phyloP scores from a whole-genome alignment of 2,797 vertebrate species.

The Sternarchorhynchus goeldii region DNA sequence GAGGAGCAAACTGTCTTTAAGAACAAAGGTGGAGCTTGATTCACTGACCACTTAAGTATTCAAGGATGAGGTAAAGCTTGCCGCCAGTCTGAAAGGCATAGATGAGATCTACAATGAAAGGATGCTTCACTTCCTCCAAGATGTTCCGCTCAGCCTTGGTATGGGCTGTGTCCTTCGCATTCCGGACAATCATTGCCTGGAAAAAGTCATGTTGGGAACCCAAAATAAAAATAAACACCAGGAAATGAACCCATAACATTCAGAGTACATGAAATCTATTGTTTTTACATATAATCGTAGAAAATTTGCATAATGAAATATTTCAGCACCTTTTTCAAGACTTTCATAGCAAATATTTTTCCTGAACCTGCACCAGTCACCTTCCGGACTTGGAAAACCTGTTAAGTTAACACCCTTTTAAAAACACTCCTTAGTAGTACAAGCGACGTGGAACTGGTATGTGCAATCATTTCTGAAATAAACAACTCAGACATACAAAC shows the following conservation, averaged over 20 bases:
- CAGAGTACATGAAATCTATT: not conserved
- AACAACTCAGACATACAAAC: not conserved
- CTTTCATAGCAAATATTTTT: conserved; percentile 99
- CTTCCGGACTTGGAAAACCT: conserved; percentile 99
- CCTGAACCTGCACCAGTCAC: conserved; percentile 89
- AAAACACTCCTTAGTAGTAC: not conserved
- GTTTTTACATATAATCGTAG: not conserved
- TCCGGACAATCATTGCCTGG: conserved; percentile 98
- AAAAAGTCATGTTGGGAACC: not conserved
- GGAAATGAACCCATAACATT: not conserved
- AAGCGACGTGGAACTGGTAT: not conserved
- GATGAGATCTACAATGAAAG: conserved; percentile 98
- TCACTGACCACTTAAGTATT: conserved; percentile 97
- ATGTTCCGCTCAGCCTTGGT: conserved; percentile 99
- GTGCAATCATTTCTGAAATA: not conserved
- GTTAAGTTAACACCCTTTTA: not conserved
- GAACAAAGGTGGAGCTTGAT: conserved; percentile 35
- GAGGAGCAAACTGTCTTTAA: conserved; percentile 17
- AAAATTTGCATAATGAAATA: not conserved
- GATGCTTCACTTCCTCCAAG: conserved; percentile 98
- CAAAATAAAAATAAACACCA: not conserved
- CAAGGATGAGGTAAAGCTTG: conserved; percentile 99
- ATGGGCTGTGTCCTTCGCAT: conserved; percentile 98
- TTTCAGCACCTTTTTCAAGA: conserved; percentile 90
- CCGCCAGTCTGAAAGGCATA: conserved; percentile 99